Base-by-base conservation (phyloP, 2,113 vertebrate species). In the Antidorcas marsupialis region DNA sequence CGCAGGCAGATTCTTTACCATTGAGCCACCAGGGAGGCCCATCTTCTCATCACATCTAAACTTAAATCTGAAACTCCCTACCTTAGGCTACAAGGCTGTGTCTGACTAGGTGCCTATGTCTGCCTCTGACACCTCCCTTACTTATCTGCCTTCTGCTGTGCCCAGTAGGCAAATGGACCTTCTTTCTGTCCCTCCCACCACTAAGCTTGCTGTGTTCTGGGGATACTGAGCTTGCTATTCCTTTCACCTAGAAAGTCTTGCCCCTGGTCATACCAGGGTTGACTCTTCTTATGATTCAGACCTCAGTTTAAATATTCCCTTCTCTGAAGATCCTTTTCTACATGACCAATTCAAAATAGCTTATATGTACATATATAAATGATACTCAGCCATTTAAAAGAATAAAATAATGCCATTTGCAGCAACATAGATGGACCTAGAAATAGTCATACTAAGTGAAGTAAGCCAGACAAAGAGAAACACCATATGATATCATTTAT, bases 301-400 rank as follows among this genome's bases (percentile, higher is more conserved):
- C 47, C 36, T 84, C 81, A 60, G 21, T 52, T 92, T 83, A 60
- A 87, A 83, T 10, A 30, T 36, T 85, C 36, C 28, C n/a, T 82
- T 53, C 91, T 87, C 23, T 83, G 79, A 92, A 95, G 90, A 90
- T 7, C 64, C 36, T 52, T 87, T 59, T 88, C 50, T 95, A 57
- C 19, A 45, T 17, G 16, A 23, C 30, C 78, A 60, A 10, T 62
- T 95, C 36, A 74, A 86, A 95, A 50, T 2, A 95, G 52, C 17
- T 52, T 60, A 30, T 30, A 15, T 28, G 2, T 28, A 59, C 27
- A 27, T 59, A 59, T 33, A 64, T n/a, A n/a, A 0, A 64, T 64
- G 33, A 9, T 67, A 67, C 16, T 5, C 64, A n/a, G 64, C 15
- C 64, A 67, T 67, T 67, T 36, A 36, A 36, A 67, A 67, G 33